Evolutionary conservation across 2,113 vertebrate species (phyloP).

Genomic region (Oncorhynchus keta): DNA sequence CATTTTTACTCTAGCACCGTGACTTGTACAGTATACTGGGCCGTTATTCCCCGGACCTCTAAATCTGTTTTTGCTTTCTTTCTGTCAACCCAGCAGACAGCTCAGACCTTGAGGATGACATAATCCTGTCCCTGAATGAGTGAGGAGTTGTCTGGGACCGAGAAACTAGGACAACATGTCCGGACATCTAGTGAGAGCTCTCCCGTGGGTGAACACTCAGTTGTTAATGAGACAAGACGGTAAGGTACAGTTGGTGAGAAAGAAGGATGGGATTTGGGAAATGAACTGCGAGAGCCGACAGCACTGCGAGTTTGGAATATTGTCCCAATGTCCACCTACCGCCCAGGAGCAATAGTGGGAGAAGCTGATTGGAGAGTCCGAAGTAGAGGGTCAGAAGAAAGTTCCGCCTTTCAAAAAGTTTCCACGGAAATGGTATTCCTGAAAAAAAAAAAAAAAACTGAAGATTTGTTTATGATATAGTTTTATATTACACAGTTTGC

Average conservation of each 20-base stretch:
- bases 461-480: conserved; percentile 58
- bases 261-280: conserved; percentile 10
- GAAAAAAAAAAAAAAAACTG: conserved; percentile 9
- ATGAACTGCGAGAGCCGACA: conserved; percentile 5
- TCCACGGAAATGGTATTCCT: conserved; percentile 12
- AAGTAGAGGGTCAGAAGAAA: conserved; percentile 16
- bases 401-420: background rate
- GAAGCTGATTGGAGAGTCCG: conserved; percentile 4
- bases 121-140: conserved; percentile 87
- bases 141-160: conserved; percentile 45
- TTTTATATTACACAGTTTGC: conserved; percentile 46
- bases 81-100: conserved; percentile 83
- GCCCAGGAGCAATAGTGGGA: conserved; percentile 11
- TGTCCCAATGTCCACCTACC: conserved; percentile 12
- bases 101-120: conserved; percentile 97
- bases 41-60: conserved; percentile 28
- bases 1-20: conserved; percentile 20
- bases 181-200: too few species aligned
- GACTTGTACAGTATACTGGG: conserved; percentile 27
- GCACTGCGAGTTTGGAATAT: conserved; percentile 46
- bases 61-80: conserved; percentile 44
- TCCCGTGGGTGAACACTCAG: background rate
- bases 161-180: background rate
- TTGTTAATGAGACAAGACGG: conserved; percentile 13
- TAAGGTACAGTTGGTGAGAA: background rate